Percentiles rank a stretch among this genome's conserved stretches.
Conservation (phyloP, 2,888 invertebrate species). For the Eilema sororculum region DNA sequence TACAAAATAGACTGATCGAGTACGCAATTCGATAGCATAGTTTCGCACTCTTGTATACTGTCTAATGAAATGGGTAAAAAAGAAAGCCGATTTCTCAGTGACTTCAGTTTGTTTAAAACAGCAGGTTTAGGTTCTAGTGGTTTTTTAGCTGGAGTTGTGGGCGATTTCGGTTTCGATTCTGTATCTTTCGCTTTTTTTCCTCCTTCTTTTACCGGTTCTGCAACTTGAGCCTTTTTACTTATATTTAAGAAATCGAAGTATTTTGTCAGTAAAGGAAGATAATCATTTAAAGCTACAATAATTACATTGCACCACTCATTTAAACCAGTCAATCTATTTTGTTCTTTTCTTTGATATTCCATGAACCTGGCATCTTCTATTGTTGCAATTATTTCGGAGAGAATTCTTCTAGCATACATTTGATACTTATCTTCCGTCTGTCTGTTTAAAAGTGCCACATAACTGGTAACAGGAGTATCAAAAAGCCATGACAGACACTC, state of each 20-base stretch:
- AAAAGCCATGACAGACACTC: conserved; percentile 85
- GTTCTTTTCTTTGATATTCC: conserved; percentile 75
- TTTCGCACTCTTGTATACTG: conserved; percentile 63
- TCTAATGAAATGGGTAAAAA: conserved; percentile 67
- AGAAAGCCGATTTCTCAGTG: conserved; percentile 50
- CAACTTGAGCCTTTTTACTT: conserved; percentile 20
- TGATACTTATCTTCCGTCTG: conserved; percentile 64
- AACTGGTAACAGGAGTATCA: conserved; percentile 78
- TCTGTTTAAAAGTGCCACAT: conserved; percentile 56
- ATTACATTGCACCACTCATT: conserved; percentile 70
- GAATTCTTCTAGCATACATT: conserved; percentile 65
- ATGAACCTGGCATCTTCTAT: conserved; percentile 71
- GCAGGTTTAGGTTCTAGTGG: conserved; percentile 14
- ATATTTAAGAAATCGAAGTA: conserved; percentile 25
- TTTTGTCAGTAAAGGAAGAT: conserved; percentile 58
- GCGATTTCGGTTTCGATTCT: not conserved
- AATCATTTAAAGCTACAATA: conserved; percentile 54
- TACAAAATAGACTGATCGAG: conserved; percentile 19
- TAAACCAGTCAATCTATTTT: conserved; percentile 66
- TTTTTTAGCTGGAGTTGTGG: not conserved
- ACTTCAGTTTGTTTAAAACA: conserved; percentile 48
- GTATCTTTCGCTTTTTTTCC: conserved; percentile 11
- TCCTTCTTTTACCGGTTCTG: not conserved
- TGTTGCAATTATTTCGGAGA: conserved; percentile 76
- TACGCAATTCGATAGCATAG: conserved; percentile 39